Evolutionary conservation across 2,888 invertebrate species (phyloP).

Genomic region (Nezara viridula): DNA sequence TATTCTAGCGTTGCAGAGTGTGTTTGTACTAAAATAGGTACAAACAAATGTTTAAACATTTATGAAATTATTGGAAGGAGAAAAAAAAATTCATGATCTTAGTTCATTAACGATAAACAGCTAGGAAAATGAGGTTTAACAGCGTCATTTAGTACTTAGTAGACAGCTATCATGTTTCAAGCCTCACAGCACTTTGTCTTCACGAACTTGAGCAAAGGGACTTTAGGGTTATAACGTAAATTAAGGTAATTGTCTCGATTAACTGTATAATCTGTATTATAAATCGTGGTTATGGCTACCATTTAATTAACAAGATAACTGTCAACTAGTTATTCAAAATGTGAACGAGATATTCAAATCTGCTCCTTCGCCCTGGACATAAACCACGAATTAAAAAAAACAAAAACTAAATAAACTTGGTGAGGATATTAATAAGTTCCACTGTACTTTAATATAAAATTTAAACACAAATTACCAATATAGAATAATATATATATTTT

Average conservation of each 20-base stretch:
- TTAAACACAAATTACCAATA: too few relatives aligned
- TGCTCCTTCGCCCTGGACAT: neutral
- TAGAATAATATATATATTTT: too few relatives aligned
- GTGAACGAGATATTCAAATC: neutral
- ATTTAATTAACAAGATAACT: neutral
- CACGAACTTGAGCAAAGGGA: neutral
- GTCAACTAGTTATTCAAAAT: conserved; percentile 7
- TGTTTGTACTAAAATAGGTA: too few relatives aligned
- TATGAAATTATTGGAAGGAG: too few relatives aligned
- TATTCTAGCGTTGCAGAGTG: too few relatives aligned
- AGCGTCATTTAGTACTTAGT: neutral
- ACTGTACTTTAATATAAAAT: too few relatives aligned
- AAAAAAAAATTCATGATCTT: too few relatives aligned
- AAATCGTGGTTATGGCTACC: neutral
- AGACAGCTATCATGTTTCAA: conserved; percentile 10
- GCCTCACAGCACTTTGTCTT: neutral
- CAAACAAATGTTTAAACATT: too few relatives aligned
- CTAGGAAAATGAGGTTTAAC: neutral
- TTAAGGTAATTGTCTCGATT: conserved; percentile 1
- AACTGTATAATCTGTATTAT: neutral
- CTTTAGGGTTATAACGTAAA: conserved; percentile 14
- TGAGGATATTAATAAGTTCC: too few relatives aligned
- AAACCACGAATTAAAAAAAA: too few relatives aligned
- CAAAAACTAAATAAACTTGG: too few relatives aligned
- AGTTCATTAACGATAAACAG: neutral